These are phyloP conservation scores for Ochotona princeps DNA, from an alignment of 2,113 vertebrate genomes.

Conservation along the genomic window DNA sequence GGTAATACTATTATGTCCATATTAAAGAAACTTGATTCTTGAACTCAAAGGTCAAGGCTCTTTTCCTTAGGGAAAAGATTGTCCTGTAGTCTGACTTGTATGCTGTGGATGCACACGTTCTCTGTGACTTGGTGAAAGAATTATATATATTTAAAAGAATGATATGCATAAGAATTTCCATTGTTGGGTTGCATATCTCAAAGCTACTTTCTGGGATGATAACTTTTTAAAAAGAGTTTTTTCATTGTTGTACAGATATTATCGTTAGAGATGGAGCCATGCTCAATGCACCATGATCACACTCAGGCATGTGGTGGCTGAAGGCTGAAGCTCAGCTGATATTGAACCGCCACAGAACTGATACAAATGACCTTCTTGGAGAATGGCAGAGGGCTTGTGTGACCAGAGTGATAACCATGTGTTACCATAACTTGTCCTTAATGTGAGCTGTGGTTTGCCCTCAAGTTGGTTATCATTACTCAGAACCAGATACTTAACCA, in stretches of 20 bases:
- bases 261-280: background rate
- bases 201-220: background rate
- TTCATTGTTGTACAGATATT: background rate
- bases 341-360: background rate
- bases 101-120: background rate
- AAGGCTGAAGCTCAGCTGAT: too few species aligned
- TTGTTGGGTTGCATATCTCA: background rate
- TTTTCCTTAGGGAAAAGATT: background rate
- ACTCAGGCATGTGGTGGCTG: rapidly evolving
- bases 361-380: background rate
- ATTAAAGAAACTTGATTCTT: background rate
- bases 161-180: background rate
- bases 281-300: too few species aligned
- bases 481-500: background rate
- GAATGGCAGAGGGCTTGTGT: background rate
- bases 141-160: background rate
- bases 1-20: too few species aligned
- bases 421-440: background rate
- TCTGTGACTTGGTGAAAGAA: background rate
- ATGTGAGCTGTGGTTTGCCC: background rate
- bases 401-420: rapidly evolving
- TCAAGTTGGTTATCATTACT: background rate
- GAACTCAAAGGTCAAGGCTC: background rate
- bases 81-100: background rate
- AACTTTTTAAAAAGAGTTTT: background rate